Evolutionary conservation across 2,797 vertebrate genomes (phyloP), one percentile per base, ranked within the genome.

Genomic region (Thunnus albacares): DNA sequence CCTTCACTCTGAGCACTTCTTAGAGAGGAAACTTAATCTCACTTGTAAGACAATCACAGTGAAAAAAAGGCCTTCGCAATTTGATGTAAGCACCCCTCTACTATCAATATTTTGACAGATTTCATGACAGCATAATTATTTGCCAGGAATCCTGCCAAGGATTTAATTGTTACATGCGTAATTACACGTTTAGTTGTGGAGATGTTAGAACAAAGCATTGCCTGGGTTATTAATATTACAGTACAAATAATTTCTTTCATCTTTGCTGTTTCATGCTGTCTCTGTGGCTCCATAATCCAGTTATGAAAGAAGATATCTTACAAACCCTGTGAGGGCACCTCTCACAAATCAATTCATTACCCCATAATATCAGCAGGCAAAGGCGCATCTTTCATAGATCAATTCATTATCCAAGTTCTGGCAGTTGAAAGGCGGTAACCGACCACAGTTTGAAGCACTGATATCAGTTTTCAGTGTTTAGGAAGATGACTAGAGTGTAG

Each of bases 21-120:
- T 68, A 45, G 60, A 69, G 62, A 75, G 53, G 92, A 93, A 95
- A 96, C 90, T 28, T 85, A 91, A 95, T 94, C 89, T 87, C 68
- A 67, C 87, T 89, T 77, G 86, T 88, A 90, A 94, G 90, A 92
- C 76, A 86, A 89, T 89, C 73, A 70, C 49, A 56, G 61, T 59
- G 71, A 70, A 77, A 87, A 85, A 51, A 87, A 81, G 67, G 61
- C 81, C 74, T 79, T 63, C 12, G 81, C 85, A 86, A 89, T 90
- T 89, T 79, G 72, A 79, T 85, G 82, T 85, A 88, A 89, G 80
- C 82, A 57, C 81, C 79, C 79, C 80, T 85, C 85, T 75, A 81
- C 81, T 76, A 85, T 95, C 94, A 96, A 96, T 96, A 95, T 96
- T 95, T 93, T 95, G 96, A 96, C 94, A 94, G 85, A 90, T 91